Conservation (phyloP, 1,140 invertebrate genomes). For the Pachyrhynchus sulphureomaculatus region DNA sequence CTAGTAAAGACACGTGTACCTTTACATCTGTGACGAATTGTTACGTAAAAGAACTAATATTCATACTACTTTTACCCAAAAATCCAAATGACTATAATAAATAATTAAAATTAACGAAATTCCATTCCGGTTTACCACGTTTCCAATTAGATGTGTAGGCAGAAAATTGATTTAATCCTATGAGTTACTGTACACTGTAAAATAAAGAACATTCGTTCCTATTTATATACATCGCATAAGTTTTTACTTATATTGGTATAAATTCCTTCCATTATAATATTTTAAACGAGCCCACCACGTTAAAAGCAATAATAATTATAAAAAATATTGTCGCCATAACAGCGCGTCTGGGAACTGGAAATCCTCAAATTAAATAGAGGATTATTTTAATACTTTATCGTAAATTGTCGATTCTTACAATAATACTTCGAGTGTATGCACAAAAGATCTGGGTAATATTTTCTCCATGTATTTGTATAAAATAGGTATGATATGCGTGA, state of each 20-base stretch:
- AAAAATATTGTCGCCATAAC: conserved; percentile 1
- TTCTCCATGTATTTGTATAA: neutral
- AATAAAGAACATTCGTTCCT: neutral
- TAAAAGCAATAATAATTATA: neutral
- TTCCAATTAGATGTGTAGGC: too few relatives aligned
- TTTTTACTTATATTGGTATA: neutral
- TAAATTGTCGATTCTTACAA: neutral
- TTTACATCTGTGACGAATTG: too few relatives aligned
- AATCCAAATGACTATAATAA: too few relatives aligned
- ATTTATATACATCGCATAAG: neutral
- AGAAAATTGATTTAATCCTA: too few relatives aligned
- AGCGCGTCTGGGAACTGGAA: neutral
- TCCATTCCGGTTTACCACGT: too few relatives aligned
- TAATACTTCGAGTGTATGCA: neutral
- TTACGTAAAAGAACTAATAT: too few relatives aligned
- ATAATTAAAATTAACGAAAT: too few relatives aligned
- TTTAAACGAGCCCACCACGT: neutral
- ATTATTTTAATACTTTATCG: conserved; percentile 2
- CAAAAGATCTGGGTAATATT: neutral
- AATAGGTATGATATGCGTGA: neutral
- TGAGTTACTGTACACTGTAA: too few relatives aligned
- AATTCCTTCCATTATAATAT: neutral
- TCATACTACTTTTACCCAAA: too few relatives aligned
- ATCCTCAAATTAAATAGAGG: conserved; percentile 2
- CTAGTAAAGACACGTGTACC: too few relatives aligned